Base-by-base conservation (phyloP, 1,140 invertebrate genomes). In the Drosophila simulans region DNA sequence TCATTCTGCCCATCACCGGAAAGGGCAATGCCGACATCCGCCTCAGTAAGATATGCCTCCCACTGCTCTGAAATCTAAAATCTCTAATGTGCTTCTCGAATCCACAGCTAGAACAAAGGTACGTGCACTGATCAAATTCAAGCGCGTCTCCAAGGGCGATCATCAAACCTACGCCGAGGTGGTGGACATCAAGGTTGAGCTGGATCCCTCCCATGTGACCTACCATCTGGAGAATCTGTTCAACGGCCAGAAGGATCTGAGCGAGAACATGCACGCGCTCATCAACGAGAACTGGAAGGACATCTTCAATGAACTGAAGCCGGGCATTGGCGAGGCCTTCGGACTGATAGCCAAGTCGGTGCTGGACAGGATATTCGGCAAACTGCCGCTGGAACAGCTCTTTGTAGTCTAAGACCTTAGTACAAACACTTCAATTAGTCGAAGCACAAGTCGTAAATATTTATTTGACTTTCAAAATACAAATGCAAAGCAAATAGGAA, bases 1-100 rank as follows among this genome's bases (percentile, higher is more conserved):
- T 95, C 1, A 90, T 94, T 12, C 76, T 94, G 15, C 94, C 94
- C 0, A 93, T 95, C 54, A 83, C 91, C n/a, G 94, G 94, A 25
- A 85, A 92, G 5, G 94, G 94, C n/a, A 37, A 42, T 0, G 71
- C 77, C 1, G 25, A 70, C 35, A 91, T 91, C 15, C 31, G 25
- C 0, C 51, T 91, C 17, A 45, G 90, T 91, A 79, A 57, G 58
- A 25, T 17, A 1, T 3, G 35, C 15, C 15, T 0, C 7, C 8
- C 4, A 27, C 13, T 5, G 1, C 22, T 3, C 0, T 12, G 10
- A 17, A 4, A 31, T 22, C 13, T 17, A 12, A 13, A 27, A 51
- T 43, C 13, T 34, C 5, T 37, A 15, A 4, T 25, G 1, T 7
- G 15, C 17, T 0, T 8, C 25, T 17, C 0, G 8, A 4, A 15